Evolutionary conservation across 2,888 invertebrate genomes (phyloP).

Genomic region (Xylota sylvarum): DNA sequence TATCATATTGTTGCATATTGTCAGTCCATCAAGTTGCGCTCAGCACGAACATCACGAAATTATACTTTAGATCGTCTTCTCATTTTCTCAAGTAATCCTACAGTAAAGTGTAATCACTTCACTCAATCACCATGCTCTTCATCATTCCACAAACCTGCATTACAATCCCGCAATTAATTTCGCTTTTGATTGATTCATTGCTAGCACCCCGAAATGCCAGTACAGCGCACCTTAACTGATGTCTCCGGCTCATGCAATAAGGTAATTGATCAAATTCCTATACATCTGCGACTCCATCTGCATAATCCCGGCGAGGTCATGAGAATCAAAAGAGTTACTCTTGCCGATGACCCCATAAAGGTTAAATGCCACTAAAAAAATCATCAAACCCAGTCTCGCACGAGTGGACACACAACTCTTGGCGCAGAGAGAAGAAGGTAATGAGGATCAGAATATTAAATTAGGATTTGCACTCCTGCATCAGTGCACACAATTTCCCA

Average conservation of each 20-base stretch:
- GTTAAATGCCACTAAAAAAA: constrained; percentile 71
- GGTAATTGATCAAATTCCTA: constrained; percentile 57
- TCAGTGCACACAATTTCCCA: constrained; percentile 43
- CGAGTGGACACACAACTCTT: constrained; percentile 63
- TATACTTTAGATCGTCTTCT: constrained; percentile 6
- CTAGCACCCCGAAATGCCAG: constrained; percentile 19
- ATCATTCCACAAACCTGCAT: constrained; percentile 9
- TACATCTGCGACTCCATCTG: constrained; percentile 24
- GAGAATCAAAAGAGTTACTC: constrained; percentile 59
- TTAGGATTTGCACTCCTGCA: constrained; percentile 74
- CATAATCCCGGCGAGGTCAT: constrained; percentile 60
- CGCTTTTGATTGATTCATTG: constrained; percentile 56
- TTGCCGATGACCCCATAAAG: constrained; percentile 50
- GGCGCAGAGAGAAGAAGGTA: constrained; percentile 33
- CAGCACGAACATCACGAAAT: constrained; percentile 38
- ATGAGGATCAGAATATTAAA: constrained; percentile 77
- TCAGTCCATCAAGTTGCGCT: neutral
- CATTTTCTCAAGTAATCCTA: neutral
- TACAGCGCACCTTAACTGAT: constrained; percentile 46
- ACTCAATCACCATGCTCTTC: constrained; percentile 25
- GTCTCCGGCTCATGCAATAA: constrained; percentile 56
- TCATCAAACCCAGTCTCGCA: constrained; percentile 67
- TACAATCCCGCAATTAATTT: constrained; percentile 44
- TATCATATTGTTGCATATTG: neutral
- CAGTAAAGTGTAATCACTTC: constrained; percentile 7